Percentiles rank a stretch among this genome's conserved stretches.
Evolutionary conservation across 1,140 invertebrate genomes (phyloP).

Genomic region (Teleogryllus occipitalis): DNA sequence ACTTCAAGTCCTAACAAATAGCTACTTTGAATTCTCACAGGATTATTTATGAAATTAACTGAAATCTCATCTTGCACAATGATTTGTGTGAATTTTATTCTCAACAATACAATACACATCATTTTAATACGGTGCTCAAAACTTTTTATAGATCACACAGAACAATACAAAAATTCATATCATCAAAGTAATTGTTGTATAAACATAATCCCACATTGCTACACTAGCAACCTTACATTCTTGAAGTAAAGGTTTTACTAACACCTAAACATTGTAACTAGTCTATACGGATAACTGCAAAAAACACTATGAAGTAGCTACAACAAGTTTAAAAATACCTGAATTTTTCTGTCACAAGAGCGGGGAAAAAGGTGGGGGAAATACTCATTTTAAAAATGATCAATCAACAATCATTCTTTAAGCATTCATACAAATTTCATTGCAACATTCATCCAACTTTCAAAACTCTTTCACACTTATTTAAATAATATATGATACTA

Average conservation of each 20-base stretch:
- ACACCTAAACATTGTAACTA: background rate
- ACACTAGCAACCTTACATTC: background rate
- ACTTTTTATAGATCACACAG: too few species aligned
- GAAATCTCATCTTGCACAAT: too few species aligned
- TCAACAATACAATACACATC: too few species aligned
- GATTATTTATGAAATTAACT: too few species aligned
- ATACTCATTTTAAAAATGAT: background rate
- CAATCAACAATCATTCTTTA: background rate
- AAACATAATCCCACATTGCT: background rate
- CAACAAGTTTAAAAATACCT: conserved; percentile 5
- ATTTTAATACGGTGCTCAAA: too few species aligned
- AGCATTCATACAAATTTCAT: background rate
- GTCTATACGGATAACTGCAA: background rate
- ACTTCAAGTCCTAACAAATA: too few species aligned
- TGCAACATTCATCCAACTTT: too few species aligned
- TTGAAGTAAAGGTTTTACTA: background rate
- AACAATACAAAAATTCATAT: too few species aligned
- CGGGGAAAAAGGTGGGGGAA: background rate
- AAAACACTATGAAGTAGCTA: background rate
- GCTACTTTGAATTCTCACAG: too few species aligned
- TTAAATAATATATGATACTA: background rate
- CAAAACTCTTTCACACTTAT: background rate
- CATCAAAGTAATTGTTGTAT: background rate
- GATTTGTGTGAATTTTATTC: too few species aligned
- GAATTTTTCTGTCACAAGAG: background rate